Percentiles rank a stretch among this genome's conserved stretches.
Evolutionary conservation across 2,797 vertebrate genomes (phyloP).

Genomic region (Pangasius krempfi): DNA sequence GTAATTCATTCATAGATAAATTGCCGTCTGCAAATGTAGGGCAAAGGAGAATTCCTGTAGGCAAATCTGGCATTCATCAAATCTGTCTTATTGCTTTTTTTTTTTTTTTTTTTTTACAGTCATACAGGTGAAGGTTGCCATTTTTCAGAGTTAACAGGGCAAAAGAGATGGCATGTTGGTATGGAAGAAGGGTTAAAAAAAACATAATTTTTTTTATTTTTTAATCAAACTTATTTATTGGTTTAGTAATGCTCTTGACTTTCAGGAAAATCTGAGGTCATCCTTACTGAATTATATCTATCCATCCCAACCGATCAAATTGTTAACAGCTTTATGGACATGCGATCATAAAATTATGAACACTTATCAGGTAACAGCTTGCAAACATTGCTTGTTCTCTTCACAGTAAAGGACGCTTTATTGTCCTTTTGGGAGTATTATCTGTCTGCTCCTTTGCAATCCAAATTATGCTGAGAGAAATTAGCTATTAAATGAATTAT

Average conservation of each 20-base stretch:
- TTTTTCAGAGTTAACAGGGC: background rate
- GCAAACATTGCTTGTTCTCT: background rate
- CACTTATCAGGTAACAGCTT: background rate
- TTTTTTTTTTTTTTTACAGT: background rate
- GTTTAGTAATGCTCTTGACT: background rate
- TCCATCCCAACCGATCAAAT: background rate
- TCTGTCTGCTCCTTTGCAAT: background rate
- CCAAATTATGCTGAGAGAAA: background rate
- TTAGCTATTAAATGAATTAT: background rate
- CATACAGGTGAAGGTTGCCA: slow-evolving; percentile 30
- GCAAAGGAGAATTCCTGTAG: slow-evolving; percentile 32
- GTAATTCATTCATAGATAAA: slow-evolving; percentile 49
- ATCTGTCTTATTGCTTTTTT: background rate
- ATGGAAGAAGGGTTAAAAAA: background rate
- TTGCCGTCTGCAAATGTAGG: slow-evolving; percentile 27
- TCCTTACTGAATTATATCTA: background rate
- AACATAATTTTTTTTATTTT: background rate
- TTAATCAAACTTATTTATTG: background rate
- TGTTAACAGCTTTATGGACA: background rate
- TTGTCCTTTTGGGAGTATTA: background rate
- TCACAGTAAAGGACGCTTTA: background rate
- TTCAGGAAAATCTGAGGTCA: background rate
- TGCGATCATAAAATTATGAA: background rate
- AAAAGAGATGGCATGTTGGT: background rate
- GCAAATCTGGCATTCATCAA: slow-evolving; percentile 38